Percentiles rank a stretch among this genome's conserved stretches.
These are phyloP conservation scores for Chaenocephalus aceratus DNA, from an alignment of 2,113 vertebrate genomes.

Conservation along the genomic window DNA sequence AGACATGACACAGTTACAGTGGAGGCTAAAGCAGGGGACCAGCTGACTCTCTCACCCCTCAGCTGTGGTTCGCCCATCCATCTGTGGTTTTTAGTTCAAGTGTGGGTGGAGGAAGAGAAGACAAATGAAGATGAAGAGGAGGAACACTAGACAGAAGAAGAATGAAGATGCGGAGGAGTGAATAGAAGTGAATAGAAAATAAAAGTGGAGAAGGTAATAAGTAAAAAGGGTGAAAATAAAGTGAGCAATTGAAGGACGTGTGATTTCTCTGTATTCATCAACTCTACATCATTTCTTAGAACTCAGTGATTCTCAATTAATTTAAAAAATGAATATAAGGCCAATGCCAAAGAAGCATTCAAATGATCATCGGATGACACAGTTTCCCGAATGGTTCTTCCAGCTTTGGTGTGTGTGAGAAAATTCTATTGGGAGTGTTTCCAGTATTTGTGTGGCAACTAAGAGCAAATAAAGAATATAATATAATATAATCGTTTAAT, in stretches of 20 bases:
- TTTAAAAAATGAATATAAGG: background rate
- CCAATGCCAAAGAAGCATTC: no score
- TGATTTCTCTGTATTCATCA: background rate
- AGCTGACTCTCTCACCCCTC: conserved; percentile 10
- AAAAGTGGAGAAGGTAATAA: background rate
- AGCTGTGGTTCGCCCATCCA: conserved; percentile 8
- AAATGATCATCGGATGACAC: no score
- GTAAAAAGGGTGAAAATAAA: background rate
- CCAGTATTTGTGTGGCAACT: no score
- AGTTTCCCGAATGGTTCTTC: no score
- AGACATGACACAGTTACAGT: conserved; percentile 51
- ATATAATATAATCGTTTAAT: no score
- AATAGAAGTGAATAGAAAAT: background rate
- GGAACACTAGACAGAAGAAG: conserved; percentile 14
- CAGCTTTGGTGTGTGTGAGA: no score
- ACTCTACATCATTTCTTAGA: background rate
- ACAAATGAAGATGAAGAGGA: conserved; percentile 28
- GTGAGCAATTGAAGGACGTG: background rate
- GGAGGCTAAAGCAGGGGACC: conserved; percentile 14
- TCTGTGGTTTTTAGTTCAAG: conserved; percentile 24
- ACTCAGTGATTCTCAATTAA: background rate
- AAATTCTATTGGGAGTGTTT: no score
- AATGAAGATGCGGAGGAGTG: background rate
- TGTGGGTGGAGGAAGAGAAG: conserved; percentile 6
- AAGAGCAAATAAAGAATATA: no score